Percentiles rank a stretch among this genome's conserved stretches.
Conservation (phyloP, 2,888 invertebrate species). For the Lissonota sp. region DNA sequence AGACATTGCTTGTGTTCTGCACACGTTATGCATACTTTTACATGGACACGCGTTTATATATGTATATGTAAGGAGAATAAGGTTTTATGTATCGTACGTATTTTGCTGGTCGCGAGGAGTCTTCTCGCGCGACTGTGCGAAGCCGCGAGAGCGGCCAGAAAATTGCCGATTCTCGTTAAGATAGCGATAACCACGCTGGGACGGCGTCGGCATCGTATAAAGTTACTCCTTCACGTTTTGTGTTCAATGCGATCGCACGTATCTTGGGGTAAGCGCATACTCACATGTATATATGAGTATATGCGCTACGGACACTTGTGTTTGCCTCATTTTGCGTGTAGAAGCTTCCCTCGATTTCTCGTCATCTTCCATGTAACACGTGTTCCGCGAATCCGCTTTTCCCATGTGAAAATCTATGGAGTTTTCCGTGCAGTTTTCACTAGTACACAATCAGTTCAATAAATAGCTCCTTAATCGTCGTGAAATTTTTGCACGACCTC, state of each 20-base stretch:
- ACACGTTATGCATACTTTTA: conserved; percentile 39
- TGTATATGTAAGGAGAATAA: conserved; percentile 10
- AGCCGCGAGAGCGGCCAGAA: conserved; percentile 66
- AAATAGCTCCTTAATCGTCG: no score
- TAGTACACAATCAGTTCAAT: background rate
- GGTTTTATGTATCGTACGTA: conserved; percentile 44
- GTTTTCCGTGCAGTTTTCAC: background rate
- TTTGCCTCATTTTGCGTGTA: conserved; percentile 43
- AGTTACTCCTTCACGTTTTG: conserved; percentile 60
- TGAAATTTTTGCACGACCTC: no score
- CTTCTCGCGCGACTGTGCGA: conserved; percentile 60
- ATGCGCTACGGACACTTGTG: no score
- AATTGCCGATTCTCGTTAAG: conserved; percentile 80
- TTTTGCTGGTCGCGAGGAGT: conserved; percentile 39
- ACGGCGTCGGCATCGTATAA: conserved; percentile 64
- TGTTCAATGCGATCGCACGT: conserved; percentile 37
- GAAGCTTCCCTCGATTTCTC: conserved; percentile 30
- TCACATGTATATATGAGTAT: conserved; percentile 7
- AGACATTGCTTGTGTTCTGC: conserved; percentile 18
- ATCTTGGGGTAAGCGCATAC: conserved; percentile 42
- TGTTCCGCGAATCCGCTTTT: conserved; percentile 21
- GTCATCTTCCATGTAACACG: conserved; percentile 49
- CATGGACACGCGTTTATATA: background rate
- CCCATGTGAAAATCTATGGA: background rate
- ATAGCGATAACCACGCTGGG: conserved; percentile 75